These are phyloP conservation scores for Brachyalestes nurse DNA, from an alignment of 2,797 vertebrate genomes.

Conservation along the genomic window DNA sequence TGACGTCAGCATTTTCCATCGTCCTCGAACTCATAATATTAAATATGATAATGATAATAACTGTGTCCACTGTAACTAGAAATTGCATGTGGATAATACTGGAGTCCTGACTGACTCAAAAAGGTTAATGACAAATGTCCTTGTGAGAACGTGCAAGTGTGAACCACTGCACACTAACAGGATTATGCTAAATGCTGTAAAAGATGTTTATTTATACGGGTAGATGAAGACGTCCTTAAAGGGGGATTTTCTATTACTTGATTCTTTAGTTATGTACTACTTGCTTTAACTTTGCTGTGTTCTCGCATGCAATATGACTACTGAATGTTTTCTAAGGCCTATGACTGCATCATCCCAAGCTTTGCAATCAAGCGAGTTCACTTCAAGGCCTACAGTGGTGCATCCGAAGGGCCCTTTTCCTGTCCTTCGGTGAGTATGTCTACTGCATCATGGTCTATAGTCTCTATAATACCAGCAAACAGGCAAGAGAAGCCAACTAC, in stretches of 20 bases:
- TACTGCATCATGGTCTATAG: constrained; percentile 37
- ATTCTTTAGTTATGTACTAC: constrained; percentile 41
- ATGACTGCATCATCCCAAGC: constrained; percentile 47
- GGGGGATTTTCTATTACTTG: constrained; percentile 22
- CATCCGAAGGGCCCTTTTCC: constrained; percentile 28
- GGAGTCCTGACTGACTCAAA: neutral
- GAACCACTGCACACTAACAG: neutral
- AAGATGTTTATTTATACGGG: constrained; percentile 10
- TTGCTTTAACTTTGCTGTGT: constrained; percentile 40
- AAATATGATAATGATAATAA: constrained; percentile 47
- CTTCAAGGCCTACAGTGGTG: constrained; percentile 47
- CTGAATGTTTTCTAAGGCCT: constrained; percentile 43
- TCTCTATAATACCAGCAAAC: constrained; percentile 47
- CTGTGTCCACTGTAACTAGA: constrained; percentile 10
- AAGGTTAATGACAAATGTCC: neutral
- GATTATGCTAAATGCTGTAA: neutral
- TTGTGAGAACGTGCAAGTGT: constrained; percentile 5
- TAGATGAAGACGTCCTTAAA: constrained; percentile 26
- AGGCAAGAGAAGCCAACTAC: constrained; percentile 42
- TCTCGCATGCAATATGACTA: constrained; percentile 57
- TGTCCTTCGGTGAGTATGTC: constrained; percentile 30
- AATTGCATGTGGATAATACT: neutral
- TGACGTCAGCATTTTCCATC: constrained; percentile 18
- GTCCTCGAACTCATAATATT: constrained; percentile 37
- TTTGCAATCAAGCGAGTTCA: constrained; percentile 45